Evolutionary conservation across 1,140 invertebrate genomes (phyloP).

Genomic region (Lithobius niger): DNA sequence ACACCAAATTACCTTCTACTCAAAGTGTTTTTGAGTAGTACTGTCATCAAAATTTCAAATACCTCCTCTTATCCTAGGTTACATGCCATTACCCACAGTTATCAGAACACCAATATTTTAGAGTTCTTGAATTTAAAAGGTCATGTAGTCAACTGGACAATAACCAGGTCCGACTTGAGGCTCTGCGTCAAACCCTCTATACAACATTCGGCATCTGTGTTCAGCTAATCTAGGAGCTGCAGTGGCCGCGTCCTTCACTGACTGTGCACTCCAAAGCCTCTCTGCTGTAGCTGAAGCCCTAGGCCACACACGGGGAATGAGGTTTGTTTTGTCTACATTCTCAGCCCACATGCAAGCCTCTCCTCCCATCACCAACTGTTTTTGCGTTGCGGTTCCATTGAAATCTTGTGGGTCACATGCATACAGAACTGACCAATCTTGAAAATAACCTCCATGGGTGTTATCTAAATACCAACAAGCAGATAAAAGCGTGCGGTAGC

Average conservation of each 20-base stretch:
- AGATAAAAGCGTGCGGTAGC: slow-evolving; percentile 52
- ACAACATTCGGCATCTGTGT: slow-evolving; percentile 51
- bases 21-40: no score
- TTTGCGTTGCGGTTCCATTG: slow-evolving; percentile 32
- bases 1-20: no score
- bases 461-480: slow-evolving; percentile 77
- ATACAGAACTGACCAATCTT: slow-evolving; percentile 66
- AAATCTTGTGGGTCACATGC: slow-evolving; percentile 56
- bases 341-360: slow-evolving; percentile 88
- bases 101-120: no score
- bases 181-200: slow-evolving; percentile 51
- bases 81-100: no score
- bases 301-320: slow-evolving; percentile 54
- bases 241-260: slow-evolving; percentile 35
- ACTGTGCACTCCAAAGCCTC: slow-evolving; percentile 53
- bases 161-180: slow-evolving; percentile 41
- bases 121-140: no score
- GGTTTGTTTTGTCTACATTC: slow-evolving; percentile 53
- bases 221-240: slow-evolving; percentile 37
- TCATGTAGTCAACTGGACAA: slow-evolving; percentile 23
- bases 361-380: slow-evolving; percentile 50
- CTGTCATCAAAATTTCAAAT: no score
- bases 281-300: slow-evolving; percentile 70
- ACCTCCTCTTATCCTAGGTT: no score
- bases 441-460: slow-evolving; percentile 45